Base-by-base conservation (phyloP, 1,140 invertebrate species). In the Halictus rubicundus region DNA sequence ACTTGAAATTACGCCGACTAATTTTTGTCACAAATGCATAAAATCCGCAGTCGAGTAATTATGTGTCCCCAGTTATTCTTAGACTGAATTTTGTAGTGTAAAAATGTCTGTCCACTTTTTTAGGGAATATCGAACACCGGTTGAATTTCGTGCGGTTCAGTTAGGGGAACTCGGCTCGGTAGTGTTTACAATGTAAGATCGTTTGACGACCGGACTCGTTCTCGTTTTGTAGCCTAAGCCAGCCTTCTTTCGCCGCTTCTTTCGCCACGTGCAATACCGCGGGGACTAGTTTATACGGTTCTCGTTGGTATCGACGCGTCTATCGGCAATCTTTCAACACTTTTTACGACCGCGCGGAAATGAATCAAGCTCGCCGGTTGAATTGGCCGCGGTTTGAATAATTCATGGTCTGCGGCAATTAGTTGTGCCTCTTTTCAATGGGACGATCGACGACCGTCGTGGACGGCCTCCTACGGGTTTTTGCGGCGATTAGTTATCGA, bases 211-310 rank as follows among this genome's bases (percentile, higher is more conserved):
- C 16, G 9, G 4, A 3, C 14, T 52, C 49, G 49, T 60, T 27
- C 54, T 32, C 46, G 19, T 39, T n/a, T 16, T 19, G 60, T 54
- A 23, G 49, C 16, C 16, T n/a, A n/a, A 49, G 16, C 5, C 49
- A 52, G 49, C 14, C 49, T 52, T 37, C 73, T 49, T 14, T 37
- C 71, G 49, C 49, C 49, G 19, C 49, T 60, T 85, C 72, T 85
- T 76, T 60, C 64, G 60, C 32, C 66, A 77, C 27, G 64, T 57
- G 60, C 27, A 32, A 63, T 21, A 37, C 27, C 27, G 14, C 12
- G 39, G n/a, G n/a, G 37, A 23, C 63, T 14, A 46, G 21, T 66
- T 66, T 25, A 25, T 66, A 66, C 19, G n/a, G n/a, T 66, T 66
- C 39, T 25, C 39, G 64, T 66, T 66, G 4, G 39, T 49, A 66